Base-by-base conservation (phyloP, 53 echinoderm and acorn worm genomes). In the Henricia sp. region DNA sequence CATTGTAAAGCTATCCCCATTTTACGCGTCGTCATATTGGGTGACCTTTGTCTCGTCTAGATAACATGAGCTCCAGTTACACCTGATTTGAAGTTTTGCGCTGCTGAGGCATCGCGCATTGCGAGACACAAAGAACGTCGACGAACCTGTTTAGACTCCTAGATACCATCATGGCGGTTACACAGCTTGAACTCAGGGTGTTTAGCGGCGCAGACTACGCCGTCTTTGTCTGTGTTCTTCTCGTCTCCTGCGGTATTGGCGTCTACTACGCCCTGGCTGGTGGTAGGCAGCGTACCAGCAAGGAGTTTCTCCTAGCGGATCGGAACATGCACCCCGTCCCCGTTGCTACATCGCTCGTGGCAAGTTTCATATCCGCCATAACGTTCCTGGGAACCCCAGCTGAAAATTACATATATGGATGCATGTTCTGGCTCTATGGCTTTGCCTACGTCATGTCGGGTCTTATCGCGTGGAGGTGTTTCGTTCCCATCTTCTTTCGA, bases 291-390 rank as follows among this genome's bases (percentile, higher is more conserved):
- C 39, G 68, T n/a, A 95, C 95, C 0, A 87, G 89, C 50, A 86
- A 78, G 10, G 95, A 95, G 67, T 95, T 95, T 50, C 74, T 95
- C 25, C 51, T 95, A 39, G 95, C 95, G 13, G 76, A 95, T 68
- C 85, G 91, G 8, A 82, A 73, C 80, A 94, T 94, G 94, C 83
- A 76, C 48, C 94, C 94, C 1, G 11, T 87, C 20, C 87, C 87
- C 24, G 87, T 87, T 3, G 40, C 67, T 4, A 26, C 68, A 13
- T 67, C 67, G 29, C 29, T 87, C 41, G 87, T 87, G 17, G 87
- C 87, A 9, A 88, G 88, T 50, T 70, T 82, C 77, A 82, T 88
- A 6, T 88, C 88, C 5, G 82, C 68, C 1, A 82, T 88, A 13
- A 88, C 88, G 11, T 68, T 88, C 60, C 80, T 88, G 0, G 88